Percentiles rank a stretch among this genome's conserved stretches.
phyloP scores from a whole-genome alignment of 2,113 vertebrate genomes.

The Octodon degus region DNA sequence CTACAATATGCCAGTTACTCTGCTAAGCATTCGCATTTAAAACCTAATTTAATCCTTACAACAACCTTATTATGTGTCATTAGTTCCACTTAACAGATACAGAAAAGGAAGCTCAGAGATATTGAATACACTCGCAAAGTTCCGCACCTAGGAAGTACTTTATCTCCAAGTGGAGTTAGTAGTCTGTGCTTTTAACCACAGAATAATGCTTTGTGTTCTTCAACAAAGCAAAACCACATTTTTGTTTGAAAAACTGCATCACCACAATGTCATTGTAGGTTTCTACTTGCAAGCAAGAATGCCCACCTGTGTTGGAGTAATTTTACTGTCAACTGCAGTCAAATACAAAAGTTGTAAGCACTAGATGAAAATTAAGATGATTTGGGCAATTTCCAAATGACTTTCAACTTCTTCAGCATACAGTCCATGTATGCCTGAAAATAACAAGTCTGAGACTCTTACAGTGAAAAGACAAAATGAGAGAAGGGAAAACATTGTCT shows the following conservation, averaged over 20 bases:
- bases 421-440: not conserved
- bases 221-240: not conserved
- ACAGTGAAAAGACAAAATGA: slow-evolving; percentile 14
- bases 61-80: not conserved
- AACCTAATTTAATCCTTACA: not conserved
- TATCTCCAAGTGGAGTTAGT: not conserved
- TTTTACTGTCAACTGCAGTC: not conserved
- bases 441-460: not conserved
- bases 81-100: not conserved
- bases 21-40: slow-evolving; percentile 15
- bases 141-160: not conserved
- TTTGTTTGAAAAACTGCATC: not conserved
- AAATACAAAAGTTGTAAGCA: not conserved
- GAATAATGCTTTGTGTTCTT: not conserved
- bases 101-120: not conserved
- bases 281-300: slow-evolving; percentile 9
- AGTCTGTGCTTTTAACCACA: not conserved
- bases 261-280: not conserved
- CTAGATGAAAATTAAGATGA: not conserved
- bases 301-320: not conserved
- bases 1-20: not conserved
- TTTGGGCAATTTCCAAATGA: slow-evolving; percentile 5
- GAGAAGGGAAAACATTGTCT: not conserved
- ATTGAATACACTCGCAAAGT: not conserved
- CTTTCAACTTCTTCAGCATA: not conserved